A percentile compares a stretch with the other conserved stretches of the same genome.
These are phyloP conservation scores for Crematogaster levior DNA, from an alignment of 2,888 invertebrate species.

Conservation along the genomic window DNA sequence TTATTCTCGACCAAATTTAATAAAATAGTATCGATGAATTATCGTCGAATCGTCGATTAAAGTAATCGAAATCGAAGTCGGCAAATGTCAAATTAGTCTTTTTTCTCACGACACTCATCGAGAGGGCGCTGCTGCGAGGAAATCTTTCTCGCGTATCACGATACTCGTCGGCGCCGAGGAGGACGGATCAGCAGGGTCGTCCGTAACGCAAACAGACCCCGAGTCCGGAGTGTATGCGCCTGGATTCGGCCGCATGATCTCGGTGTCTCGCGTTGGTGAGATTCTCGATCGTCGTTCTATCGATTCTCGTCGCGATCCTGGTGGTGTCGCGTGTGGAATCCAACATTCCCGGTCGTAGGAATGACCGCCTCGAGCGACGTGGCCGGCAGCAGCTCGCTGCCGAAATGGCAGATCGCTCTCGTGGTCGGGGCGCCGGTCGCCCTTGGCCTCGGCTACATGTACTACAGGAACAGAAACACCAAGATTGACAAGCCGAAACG, in stretches of 20 bases:
- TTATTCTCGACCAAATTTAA: background rate
- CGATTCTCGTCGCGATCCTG: background rate
- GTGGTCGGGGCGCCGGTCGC: conserved; percentile 94
- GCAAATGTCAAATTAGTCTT: too few relatives aligned
- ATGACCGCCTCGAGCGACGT: conserved; percentile 78
- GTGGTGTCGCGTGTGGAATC: background rate
- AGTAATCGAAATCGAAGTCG: background rate
- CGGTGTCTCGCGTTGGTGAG: background rate
- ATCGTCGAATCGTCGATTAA: background rate
- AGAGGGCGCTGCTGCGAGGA: background rate
- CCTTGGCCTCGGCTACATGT: conserved; percentile 93
- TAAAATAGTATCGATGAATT: background rate
- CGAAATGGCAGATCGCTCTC: conserved; percentile 95
- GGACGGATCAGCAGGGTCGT: background rate
- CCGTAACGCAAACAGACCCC: background rate
- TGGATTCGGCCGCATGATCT: too few relatives aligned
- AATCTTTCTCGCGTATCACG: background rate
- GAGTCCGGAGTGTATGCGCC: background rate
- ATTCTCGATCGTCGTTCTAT: background rate
- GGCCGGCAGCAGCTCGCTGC: conserved; percentile 87
- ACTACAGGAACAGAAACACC: conserved; percentile 87
- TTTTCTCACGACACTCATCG: too few relatives aligned
- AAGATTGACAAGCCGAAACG: conserved; percentile 74
- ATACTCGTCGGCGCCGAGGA: background rate
- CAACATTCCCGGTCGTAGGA: background rate